These are phyloP conservation scores for Diabrotica balteata DNA, from an alignment of 2,888 invertebrate species.

Conservation along the genomic window DNA sequence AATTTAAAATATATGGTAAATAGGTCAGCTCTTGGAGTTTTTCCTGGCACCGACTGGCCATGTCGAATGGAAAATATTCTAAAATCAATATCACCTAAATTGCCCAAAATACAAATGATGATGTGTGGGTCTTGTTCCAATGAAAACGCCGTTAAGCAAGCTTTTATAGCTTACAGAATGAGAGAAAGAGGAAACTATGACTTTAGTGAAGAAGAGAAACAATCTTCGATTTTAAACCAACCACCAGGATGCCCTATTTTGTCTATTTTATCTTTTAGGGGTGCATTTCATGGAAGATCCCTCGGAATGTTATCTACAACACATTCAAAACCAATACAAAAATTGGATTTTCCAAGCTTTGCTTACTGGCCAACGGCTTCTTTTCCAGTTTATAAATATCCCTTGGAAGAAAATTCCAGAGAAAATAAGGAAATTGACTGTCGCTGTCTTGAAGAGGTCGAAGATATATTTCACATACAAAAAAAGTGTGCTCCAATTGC, in stretches of 20 bases:
- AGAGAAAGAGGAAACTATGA: constrained; percentile 75
- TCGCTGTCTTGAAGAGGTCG: constrained; percentile 71
- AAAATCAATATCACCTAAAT: constrained; percentile 80
- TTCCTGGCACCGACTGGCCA: constrained; percentile 90
- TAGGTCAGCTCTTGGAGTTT: constrained; percentile 94
- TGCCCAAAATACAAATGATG: constrained; percentile 86
- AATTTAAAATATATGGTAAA: constrained; percentile 81
- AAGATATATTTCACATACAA: constrained; percentile 70
- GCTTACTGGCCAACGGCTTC: constrained; percentile 92
- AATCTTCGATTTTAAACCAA: constrained; percentile 82
- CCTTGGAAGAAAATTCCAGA: constrained; percentile 76
- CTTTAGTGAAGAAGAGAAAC: constrained; percentile 79
- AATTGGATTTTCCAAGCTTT: constrained; percentile 91
- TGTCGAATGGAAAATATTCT: constrained; percentile 75
- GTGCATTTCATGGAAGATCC: constrained; percentile 95
- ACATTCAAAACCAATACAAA: constrained; percentile 87
- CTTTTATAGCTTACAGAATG: constrained; percentile 85
- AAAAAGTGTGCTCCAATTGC: constrained; percentile 72
- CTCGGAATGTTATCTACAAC: constrained; percentile 86
- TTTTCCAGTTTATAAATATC: constrained; percentile 93
- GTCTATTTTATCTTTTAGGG: constrained; percentile 84
- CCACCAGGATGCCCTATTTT: constrained; percentile 86
- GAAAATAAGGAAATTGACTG: constrained; percentile 87
- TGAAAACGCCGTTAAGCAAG: constrained; percentile 94
- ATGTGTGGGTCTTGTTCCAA: constrained; percentile 97